Base-by-base conservation (phyloP, 1,140 invertebrate species). In the Ditylenchus dipsaci region DNA sequence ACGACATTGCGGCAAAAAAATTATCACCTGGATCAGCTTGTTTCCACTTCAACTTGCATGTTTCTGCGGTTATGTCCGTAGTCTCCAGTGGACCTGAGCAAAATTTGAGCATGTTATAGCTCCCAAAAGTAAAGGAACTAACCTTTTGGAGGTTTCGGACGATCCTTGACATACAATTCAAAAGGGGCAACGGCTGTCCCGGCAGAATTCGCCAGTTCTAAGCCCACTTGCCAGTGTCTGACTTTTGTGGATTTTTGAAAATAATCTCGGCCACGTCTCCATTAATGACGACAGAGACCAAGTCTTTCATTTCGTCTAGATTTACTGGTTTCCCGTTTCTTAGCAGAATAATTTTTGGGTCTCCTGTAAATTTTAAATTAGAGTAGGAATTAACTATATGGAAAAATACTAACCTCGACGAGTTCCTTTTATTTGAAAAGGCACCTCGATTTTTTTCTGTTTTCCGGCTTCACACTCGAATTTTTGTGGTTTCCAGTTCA, bases 11-110 rank as follows among this genome's bases (percentile, higher is more conserved):
- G n/a, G n/a, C 33, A 11, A 3, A 38, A 38, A 11, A 3, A 38
- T 5, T 38, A 38, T 3, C 33, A 38, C 33, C 33, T 68, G 86
- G 83, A 62, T 85, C 84, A 8, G 86, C 86, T 62, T 81, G 86
- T 78, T 95, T 92, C 90, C 95, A 99, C 38, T 89, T 86, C 0
- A 99, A 88, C 33, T 91, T 88, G 84, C 92, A 96, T 27, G 90
- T 91, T 69, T 91, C 91, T 76, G 92, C 89, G 84, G 90, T 97
- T 0, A 99, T 87, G 72, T 98, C 93, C 0, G 88, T 88, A 0
- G 97, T 91, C 76, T 95, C 90, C 29, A 99, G 88, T 9, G 87
- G 87, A 73, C 94, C 90, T 80, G 29, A 61, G 23, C 57, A 59
- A 33, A 43, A 8, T 88, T 87, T 9, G 94, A 94, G 57, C 89